Evolutionary conservation across 2,888 invertebrate genomes (phyloP).

Genomic region (Cordylochernes scorpioides): DNA sequence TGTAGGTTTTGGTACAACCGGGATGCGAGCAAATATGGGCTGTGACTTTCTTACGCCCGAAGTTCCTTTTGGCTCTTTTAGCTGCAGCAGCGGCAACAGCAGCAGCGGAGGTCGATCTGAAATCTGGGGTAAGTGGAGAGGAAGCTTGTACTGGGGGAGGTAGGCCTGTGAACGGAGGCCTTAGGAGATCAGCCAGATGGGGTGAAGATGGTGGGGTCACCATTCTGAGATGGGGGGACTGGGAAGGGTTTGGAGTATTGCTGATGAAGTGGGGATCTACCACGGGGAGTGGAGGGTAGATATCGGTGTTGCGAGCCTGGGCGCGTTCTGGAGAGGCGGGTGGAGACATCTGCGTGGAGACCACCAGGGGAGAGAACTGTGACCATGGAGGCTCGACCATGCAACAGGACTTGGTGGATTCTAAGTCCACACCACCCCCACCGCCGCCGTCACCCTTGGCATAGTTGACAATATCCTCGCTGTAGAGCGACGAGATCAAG

Average conservation of each 20-base stretch:
- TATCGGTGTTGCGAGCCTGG: constrained; percentile 6
- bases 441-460: neutral
- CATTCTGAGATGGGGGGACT: constrained; percentile 18
- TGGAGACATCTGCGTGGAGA: constrained; percentile 13
- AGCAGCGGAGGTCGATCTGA: neutral
- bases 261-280: constrained; percentile 7
- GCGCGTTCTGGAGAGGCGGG: constrained; percentile 14
- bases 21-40: constrained; percentile 29
- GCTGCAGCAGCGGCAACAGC: constrained; percentile 2
- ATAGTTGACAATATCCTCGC: constrained; percentile 1
- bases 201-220: constrained; percentile 30
- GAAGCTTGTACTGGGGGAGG: too few species aligned
- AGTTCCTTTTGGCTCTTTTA: constrained; percentile 11
- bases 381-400: neutral
- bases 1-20: constrained; percentile 33
- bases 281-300: constrained; percentile 21
- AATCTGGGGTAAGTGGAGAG: too few species aligned
- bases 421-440: neutral
- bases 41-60: constrained; percentile 29
- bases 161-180: constrained; percentile 1
- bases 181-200: constrained; percentile 23
- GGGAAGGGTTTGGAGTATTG: constrained; percentile 3
- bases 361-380: constrained; percentile 3
- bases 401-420: neutral
- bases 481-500: neutral